Base-by-base conservation (phyloP, 2,888 invertebrate species). In the Caenorhabditis plicata region DNA sequence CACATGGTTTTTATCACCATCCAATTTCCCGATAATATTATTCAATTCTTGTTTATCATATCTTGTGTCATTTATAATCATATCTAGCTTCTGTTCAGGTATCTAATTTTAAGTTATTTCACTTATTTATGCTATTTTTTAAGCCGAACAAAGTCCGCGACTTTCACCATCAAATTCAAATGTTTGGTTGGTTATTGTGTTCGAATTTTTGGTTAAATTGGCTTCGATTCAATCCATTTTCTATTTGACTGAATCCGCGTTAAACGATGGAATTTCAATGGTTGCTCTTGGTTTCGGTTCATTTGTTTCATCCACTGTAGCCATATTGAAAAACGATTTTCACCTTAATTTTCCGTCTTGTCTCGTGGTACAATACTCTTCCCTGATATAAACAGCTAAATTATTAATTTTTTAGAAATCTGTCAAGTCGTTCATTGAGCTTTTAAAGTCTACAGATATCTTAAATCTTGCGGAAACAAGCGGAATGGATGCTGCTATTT, bases 271-370 rank as follows among this genome's bases (percentile, higher is more conserved):
- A 1, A 50, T 54, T 22, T 11, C 51, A 7, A 43, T 33, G 45
- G 7, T 38, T 4, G 41, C 51, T 3, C 47, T 61, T 4, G 31
- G 36, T 0, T 41, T 55, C 17, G 43, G 43, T 2, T 3, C 45
- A 9, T 26, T 39, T 1, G 33, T 51, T 13, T 55, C 55, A 3
- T 51, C 61, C 5, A 7, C 25, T 0, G 8, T 51, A 5, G 45
- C 40, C n/a, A 33, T 61, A n/a, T 55, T 61, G 27, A 31, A 32
- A 17, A 47, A 47, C 7, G 61, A 61, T 44, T 61, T 47, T 15
- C 36, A 48, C 11, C 43, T 55, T 5, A 51, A 26, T 2, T 55
- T 61, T 27, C 31, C 54, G 4, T 11, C 20, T 17, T 11, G 29
- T 17, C 49, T 50, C 46, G 47, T 60, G 42, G 60, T 60, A 29